Base-by-base conservation (phyloP, 2,113 vertebrate species). In the Progne subis region DNA sequence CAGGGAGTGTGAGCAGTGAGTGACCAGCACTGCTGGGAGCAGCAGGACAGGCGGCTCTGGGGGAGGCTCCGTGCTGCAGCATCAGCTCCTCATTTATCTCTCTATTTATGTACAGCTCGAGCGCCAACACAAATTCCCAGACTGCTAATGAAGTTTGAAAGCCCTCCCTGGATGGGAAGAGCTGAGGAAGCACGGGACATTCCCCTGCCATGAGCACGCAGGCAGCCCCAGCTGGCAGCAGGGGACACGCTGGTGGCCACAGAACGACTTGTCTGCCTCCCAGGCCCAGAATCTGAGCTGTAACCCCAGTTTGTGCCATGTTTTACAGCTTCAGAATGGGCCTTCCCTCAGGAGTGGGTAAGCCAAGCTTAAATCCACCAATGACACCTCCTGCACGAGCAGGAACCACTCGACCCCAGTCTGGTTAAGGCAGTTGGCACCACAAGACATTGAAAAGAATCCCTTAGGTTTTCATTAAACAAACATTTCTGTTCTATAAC, bases 51-150 rank as follows among this genome's bases (percentile, higher is more conserved):
- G 32, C 0, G 0, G 86, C 91, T 88, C 91, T 34, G 88, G 23
- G 46, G 76, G 64, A 90, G 47, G 59, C 63, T 67, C 18, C 2
- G 3, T 16, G n/a, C 18, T 20, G 31, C 14, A 64, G 21, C 41
- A 28, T 4, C 69, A 49, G 43, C 43, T 65, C 49, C 14, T 14
- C 5, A 9, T 25, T 90, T 23, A 2, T 83, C 11, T 13, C 32
- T 37, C 7, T 18, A 9, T 86, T 92, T 71, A 71, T 57, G 52
- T 47, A 43, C 55, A 41, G 67, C 19, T 65, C 34, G 23, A 79
- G 93, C 65, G 84, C 63, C 90, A 94, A 18, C 75, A 79, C 26
- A 7, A 74, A 74, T 31, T 80, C 78, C 63, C 32, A 74, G 82
- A 17, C 67, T 60, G 89, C 47, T 47, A 82, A 59, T 65, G 94